Percentiles rank a stretch among this genome's conserved stretches.
phyloP scores from a whole-genome alignment of 2,113 vertebrate species.

The Phalacrocorax brasilianus region DNA sequence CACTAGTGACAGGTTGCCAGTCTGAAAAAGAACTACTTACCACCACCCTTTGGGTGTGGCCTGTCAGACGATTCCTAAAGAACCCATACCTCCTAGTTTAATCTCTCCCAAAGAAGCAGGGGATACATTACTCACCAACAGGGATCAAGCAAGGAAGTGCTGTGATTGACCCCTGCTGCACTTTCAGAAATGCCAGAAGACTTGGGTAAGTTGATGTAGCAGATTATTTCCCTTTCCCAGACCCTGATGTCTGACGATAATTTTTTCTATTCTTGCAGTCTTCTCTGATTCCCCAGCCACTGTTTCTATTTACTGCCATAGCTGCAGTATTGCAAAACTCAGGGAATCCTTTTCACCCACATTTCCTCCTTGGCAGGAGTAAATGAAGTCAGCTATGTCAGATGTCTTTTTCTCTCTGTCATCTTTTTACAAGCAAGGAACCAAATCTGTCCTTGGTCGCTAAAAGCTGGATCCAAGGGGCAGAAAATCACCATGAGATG shows the following conservation, averaged over 20 bases:
- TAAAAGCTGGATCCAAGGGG: neutral
- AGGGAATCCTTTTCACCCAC: conserved; percentile 15
- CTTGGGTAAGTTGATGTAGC: neutral
- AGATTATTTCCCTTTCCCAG: neutral
- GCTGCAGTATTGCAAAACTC: neutral
- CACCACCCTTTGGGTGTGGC: too few species aligned
- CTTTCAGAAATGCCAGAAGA: neutral
- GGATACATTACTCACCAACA: rapidly evolving
- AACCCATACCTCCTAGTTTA: neutral
- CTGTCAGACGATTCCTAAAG: neutral
- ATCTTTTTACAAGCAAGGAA: neutral
- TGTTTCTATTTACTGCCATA: neutral
- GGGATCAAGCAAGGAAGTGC: rapidly evolving
- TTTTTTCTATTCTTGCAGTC: neutral
- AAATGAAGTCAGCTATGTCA: neutral
- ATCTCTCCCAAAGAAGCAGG: neutral
- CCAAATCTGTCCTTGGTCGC: neutral
- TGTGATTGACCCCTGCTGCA: neutral
- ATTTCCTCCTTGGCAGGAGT: neutral
- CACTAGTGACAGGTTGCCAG: too few species aligned
- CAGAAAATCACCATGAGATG: neutral
- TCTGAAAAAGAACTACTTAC: too few species aligned
- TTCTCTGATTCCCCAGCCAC: neutral
- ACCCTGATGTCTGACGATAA: neutral
- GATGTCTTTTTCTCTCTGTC: neutral